Conservation (phyloP, 2,888 invertebrate genomes). For the Hofmannophila pseudospretella region DNA sequence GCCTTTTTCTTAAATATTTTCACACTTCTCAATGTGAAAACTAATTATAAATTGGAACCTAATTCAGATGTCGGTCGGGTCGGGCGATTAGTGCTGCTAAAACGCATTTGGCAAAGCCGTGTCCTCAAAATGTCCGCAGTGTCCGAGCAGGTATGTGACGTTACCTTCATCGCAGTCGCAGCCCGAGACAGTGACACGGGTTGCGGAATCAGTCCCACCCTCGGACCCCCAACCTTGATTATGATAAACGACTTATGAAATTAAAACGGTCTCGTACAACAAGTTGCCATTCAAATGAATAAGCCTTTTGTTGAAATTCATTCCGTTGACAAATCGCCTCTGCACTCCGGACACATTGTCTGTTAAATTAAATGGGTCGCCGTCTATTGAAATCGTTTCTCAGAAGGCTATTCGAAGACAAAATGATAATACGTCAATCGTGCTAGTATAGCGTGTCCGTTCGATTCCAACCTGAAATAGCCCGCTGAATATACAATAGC, state of each 20-base stretch:
- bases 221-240: conserved; percentile 54
- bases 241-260: conserved; percentile 78
- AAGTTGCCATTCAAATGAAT: conserved; percentile 75
- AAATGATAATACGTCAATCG: conserved; percentile 65
- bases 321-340: conserved; percentile 74
- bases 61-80: too few relatives aligned
- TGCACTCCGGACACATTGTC: conserved; percentile 67
- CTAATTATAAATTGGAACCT: too few relatives aligned
- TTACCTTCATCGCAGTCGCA: conserved; percentile 49
- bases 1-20: too few relatives aligned
- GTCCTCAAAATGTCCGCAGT: conserved; percentile 51
- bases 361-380: conserved; percentile 66
- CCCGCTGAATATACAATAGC: conserved; percentile 61
- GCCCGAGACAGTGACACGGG: conserved; percentile 71
- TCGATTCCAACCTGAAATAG: conserved; percentile 47
- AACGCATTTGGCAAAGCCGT: conserved; percentile 34
- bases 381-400: conserved; percentile 62
- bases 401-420: conserved; percentile 62
- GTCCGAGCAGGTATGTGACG: conserved; percentile 68
- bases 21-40: too few relatives aligned
- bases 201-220: conserved; percentile 37
- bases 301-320: conserved; percentile 71
- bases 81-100: conserved; percentile 8
- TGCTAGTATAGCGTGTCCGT: conserved; percentile 52
- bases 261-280: conserved; percentile 74